Evolutionary conservation across 2,113 vertebrate species (phyloP).

Genomic region (Chauna torquata): DNA sequence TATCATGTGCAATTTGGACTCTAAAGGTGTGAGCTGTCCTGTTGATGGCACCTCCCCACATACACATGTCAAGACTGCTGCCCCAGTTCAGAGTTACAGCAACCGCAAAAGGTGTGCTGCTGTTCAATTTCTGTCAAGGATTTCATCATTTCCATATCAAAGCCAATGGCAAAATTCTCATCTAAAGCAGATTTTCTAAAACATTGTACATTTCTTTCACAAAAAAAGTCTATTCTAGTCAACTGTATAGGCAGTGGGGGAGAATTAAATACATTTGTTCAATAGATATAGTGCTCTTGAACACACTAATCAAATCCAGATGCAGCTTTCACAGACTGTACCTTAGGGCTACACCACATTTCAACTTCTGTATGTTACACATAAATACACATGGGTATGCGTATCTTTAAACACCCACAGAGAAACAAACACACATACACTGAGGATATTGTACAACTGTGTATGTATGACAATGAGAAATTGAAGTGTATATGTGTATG

Average conservation of each 20-base stretch:
- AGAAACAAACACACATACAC: neutral
- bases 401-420: neutral
- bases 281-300: neutral
- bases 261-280: neutral
- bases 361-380: neutral
- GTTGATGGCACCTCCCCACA: neutral
- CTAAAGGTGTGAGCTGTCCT: neutral
- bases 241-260: neutral
- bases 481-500: neutral
- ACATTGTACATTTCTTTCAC: neutral
- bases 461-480: neutral
- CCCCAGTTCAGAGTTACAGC: neutral
- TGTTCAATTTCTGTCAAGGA: neutral
- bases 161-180: neutral
- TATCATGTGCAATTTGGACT: fast-evolving
- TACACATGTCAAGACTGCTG: fast-evolving
- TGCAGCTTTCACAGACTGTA: neutral
- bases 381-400: neutral
- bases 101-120: neutral
- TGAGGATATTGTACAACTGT: neutral
- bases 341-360: neutral
- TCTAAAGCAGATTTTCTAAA: neutral
- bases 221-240: neutral
- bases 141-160: neutral
- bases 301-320: constrained; percentile 22